Evolutionary conservation across 2,113 vertebrate genomes (phyloP).

Genomic region (Seriola rivoliana): DNA sequence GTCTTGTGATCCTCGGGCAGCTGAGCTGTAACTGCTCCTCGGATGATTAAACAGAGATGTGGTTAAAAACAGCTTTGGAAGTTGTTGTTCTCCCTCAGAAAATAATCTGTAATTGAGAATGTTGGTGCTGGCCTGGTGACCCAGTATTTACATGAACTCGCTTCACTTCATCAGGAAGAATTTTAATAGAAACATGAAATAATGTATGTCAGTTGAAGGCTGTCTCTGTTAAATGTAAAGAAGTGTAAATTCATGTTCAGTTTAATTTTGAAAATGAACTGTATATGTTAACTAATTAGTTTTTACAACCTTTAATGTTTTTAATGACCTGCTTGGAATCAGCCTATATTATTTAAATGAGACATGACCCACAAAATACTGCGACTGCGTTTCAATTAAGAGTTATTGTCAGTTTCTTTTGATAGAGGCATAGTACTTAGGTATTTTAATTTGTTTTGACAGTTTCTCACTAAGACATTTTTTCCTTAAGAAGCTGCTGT

Average conservation of each 20-base stretch:
- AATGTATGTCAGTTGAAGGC: too few species aligned
- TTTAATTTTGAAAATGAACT: not conserved
- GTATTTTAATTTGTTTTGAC: not conserved
- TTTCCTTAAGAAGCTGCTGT: not conserved
- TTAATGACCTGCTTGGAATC: not conserved
- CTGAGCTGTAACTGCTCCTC: conserved; percentile 28
- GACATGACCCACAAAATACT: too few species aligned
- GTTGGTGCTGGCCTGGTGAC: conserved; percentile 12
- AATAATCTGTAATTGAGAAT: conserved; percentile 39
- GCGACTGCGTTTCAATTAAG: too few species aligned
- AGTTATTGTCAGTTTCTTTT: not conserved
- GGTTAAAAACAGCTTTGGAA: conserved; percentile 25
- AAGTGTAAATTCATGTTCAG: not conserved
- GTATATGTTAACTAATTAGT: not conserved
- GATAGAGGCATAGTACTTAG: not conserved
- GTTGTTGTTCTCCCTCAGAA: conserved; percentile 23
- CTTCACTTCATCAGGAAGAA: not conserved
- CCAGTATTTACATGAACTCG: not conserved
- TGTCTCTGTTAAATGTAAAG: not conserved
- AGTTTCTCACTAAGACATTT: not conserved
- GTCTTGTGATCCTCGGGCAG: not conserved
- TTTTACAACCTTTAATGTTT: not conserved
- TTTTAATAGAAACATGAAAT: not conserved
- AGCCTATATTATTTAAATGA: too few species aligned
- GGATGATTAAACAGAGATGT: conserved; percentile 55